Conservation (phyloP, 2,797 vertebrate species). For the Pachyuromys duprasi region DNA sequence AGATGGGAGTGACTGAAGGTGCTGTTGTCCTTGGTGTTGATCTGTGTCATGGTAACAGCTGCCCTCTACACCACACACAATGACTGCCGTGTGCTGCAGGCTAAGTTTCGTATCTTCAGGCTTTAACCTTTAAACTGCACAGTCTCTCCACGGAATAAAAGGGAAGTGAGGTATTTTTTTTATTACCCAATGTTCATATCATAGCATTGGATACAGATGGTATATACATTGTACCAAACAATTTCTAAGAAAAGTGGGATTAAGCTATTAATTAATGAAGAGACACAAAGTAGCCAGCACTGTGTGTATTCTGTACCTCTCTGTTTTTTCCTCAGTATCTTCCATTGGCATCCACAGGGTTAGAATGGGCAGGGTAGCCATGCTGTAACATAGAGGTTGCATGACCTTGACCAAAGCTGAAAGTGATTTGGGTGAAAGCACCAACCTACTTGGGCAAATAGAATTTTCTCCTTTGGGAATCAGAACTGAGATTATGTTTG, state of each 20-base stretch:
- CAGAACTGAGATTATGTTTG: background rate
- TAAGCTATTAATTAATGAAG: conserved; percentile 23
- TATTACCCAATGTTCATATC: background rate
- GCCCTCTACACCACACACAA: background rate
- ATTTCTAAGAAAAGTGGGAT: background rate
- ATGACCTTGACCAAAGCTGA: background rate
- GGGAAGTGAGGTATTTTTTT: background rate
- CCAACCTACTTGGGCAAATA: background rate
- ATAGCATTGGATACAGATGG: background rate
- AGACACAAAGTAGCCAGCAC: background rate
- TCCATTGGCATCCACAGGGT: background rate
- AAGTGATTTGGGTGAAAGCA: background rate
- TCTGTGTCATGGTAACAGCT: background rate
- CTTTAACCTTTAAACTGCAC: conserved; percentile 20
- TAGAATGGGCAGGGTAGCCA: background rate
- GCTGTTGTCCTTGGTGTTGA: background rate
- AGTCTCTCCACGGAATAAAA: background rate
- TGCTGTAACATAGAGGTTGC: background rate
- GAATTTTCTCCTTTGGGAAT: background rate
- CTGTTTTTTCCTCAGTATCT: background rate
- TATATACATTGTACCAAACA: background rate
- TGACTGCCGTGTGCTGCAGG: background rate
- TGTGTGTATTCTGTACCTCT: background rate
- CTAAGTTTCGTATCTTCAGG: background rate
- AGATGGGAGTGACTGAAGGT: background rate